These are phyloP conservation scores for Hylaea fasciaria DNA, from an alignment of 2,888 invertebrate species.

Conservation along the genomic window DNA sequence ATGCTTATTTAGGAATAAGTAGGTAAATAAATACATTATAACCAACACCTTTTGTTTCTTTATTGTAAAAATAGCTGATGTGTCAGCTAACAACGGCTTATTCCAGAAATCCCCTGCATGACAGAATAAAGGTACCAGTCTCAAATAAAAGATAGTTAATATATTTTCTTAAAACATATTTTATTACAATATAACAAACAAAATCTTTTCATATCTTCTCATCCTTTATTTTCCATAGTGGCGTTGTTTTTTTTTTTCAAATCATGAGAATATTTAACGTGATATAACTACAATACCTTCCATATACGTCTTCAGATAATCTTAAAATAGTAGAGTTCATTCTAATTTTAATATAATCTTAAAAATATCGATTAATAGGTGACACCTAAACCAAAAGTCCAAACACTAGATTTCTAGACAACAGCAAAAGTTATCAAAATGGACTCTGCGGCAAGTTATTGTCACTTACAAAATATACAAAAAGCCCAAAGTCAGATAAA, in stretches of 20 bases:
- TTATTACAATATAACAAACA: conserved; percentile 40
- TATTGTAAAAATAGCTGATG: too few relatives aligned
- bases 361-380: conserved; percentile 15
- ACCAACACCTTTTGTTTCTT: not conserved
- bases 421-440: not conserved
- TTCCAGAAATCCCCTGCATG: too few relatives aligned
- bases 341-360: conserved; percentile 3
- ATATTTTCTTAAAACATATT: conserved; percentile 32
- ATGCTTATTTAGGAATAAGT: conserved; percentile 26
- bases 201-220: conserved; percentile 18
- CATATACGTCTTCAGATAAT: conserved; percentile 18
- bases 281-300: conserved; percentile 24
- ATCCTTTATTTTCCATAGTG: conserved; percentile 20
- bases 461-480: conserved; percentile 5
- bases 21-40: not conserved
- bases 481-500: not conserved
- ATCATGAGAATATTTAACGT: conserved; percentile 3
- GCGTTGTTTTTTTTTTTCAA: conserved; percentile 21
- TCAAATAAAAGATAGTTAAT: conserved; percentile 12
- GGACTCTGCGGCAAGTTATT: conserved; percentile 1
- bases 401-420: not conserved
- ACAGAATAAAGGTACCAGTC: too few relatives aligned
- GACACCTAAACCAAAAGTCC: conserved; percentile 13
- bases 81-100: too few relatives aligned
- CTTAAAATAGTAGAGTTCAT: conserved; percentile 9